A percentile compares a stretch with the other conserved stretches of the same genome.
Conservation (phyloP, 1,140 invertebrate species). For the Helicoverpa zea region DNA sequence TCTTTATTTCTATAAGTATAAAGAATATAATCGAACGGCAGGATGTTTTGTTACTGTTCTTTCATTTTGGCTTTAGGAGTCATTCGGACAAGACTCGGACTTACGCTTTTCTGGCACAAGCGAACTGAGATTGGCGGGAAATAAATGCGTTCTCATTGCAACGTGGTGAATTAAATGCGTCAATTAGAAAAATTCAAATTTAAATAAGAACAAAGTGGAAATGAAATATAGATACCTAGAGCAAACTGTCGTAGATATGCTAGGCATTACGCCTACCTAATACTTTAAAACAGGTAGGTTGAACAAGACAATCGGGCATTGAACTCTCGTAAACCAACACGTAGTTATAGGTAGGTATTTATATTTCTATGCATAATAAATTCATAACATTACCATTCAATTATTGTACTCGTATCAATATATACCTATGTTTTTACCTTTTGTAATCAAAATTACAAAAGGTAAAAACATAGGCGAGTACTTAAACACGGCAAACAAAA, state of each 20-base stretch:
- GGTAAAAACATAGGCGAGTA: background rate
- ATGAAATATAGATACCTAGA: background rate
- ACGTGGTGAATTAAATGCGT: slow-evolving; percentile 16
- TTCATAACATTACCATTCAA: background rate
- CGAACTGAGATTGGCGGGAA: slow-evolving; percentile 65
- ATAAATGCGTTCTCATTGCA: slow-evolving; percentile 58
- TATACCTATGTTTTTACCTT: too few relatives aligned
- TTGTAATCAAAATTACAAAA: too few relatives aligned
- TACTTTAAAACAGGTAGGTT: slow-evolving; percentile 18
- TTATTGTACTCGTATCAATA: too few relatives aligned
- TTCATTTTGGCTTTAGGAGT: slow-evolving; percentile 10
- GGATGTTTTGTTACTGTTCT: background rate
- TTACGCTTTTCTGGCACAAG: slow-evolving; percentile 68
- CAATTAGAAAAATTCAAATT: slow-evolving; percentile 48
- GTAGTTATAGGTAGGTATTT: background rate
- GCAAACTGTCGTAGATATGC: background rate
- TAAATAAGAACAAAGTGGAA: background rate
- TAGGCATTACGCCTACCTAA: background rate
- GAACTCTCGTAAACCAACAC: slow-evolving; percentile 48
- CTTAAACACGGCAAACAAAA: background rate
- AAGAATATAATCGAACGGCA: slow-evolving; percentile 50
- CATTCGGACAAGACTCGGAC: slow-evolving; percentile 52
- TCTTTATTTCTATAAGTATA: slow-evolving; percentile 49
- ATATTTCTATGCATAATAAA: background rate
- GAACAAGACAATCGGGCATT: slow-evolving; percentile 50